Base-by-base conservation (phyloP, 2,113 vertebrate genomes). In the Pycnonotus jocosus region DNA sequence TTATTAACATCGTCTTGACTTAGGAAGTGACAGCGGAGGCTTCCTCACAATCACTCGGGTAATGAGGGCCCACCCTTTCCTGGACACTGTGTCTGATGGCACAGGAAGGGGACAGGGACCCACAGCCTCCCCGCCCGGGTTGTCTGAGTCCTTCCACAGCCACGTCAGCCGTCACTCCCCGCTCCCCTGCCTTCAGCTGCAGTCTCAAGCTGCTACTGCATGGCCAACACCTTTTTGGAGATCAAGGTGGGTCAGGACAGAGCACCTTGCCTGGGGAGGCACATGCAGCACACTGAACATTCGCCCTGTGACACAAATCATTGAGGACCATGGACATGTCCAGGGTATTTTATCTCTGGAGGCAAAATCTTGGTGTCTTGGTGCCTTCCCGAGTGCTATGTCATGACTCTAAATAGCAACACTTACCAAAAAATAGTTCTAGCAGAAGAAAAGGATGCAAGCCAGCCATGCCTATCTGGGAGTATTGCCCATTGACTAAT, bases 351-450 rank as follows among this genome's bases (percentile, higher is more conserved):
- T 27, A 70, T 8, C 38, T 70, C 71, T 28, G 19, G 31, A 77
- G 76, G 50, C 35, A 85, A 71, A 86, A 56, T 50, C 25, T 37
- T 47, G 25, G n/a, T 22, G 28, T 24, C 74, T 23, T n/a, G 1
- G 70, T 80, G 71, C 30, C 50, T 71, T 83, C 81, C 66, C 0
- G 0, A 90, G 56, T 51, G 45, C 68, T 77, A 24, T 6, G 5
- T 74, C 90, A 71, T 8, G n/a, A 25, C 76, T 81, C 37, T 40
- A 93, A 96, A 96, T 93, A 97, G 95, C 69, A 93, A 88, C 90
- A 61, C 82, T 90, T 84, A 90, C 44, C 44, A 96, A 95, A 95
- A 97, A 92, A 48, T 78, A 93, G 47, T 40, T 74, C 69, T 69
- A 66, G 65, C 69, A 78, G 58, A 76, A 95, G 93, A 69, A 88